Percentiles rank a stretch among this genome's conserved stretches.
phyloP scores from a whole-genome alignment of 2,113 vertebrate genomes.

The Lophotis ruficrista region DNA sequence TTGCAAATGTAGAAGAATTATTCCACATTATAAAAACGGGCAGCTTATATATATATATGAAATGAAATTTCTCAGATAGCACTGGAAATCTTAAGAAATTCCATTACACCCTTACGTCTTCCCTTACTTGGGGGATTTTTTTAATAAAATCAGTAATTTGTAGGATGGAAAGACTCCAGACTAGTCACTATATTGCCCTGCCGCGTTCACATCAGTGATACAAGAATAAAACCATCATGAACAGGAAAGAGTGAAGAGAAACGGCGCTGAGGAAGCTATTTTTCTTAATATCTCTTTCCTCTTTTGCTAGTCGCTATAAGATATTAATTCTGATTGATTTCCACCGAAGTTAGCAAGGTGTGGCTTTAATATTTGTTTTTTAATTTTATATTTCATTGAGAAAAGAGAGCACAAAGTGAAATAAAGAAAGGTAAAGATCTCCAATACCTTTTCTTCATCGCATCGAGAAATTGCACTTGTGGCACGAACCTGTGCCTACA shows the following conservation, averaged over 20 bases:
- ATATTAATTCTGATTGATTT: neutral
- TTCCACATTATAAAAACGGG: neutral
- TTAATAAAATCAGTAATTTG: neutral
- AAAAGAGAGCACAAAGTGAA: neutral
- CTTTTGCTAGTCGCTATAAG: neutral
- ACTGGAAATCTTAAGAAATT: neutral
- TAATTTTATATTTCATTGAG: neutral
- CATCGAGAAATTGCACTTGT: fast-evolving
- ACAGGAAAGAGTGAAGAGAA: neutral
- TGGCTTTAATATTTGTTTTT: neutral
- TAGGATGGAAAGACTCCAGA: neutral
- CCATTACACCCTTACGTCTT: neutral
- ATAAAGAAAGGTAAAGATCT: neutral
- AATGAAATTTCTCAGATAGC: neutral
- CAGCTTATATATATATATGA: neutral
- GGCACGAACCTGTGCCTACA: neutral
- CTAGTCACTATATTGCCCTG: neutral
- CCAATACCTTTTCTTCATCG: neutral
- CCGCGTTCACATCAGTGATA: neutral
- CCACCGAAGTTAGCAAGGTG: neutral
- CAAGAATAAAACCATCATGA: neutral
- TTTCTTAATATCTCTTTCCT: neutral
- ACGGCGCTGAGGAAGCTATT: neutral
- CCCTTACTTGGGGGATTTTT: neutral
- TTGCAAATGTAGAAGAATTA: neutral